Percentiles rank a stretch among this genome's conserved stretches.
Evolutionary conservation across 1,140 invertebrate genomes (phyloP).

Genomic region (Pseudomyrmex gracilis): DNA sequence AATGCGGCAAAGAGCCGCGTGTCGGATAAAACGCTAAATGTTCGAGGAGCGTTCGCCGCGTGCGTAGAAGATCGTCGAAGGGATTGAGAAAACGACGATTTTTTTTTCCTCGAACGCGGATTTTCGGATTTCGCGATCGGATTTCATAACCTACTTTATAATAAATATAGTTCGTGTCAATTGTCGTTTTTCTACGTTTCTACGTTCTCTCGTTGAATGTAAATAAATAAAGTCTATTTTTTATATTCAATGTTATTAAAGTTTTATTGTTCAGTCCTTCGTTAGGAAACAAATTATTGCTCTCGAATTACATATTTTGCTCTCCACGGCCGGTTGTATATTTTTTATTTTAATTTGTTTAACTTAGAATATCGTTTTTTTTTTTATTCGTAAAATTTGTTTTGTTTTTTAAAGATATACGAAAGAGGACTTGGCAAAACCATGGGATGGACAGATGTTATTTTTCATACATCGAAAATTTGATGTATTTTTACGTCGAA

Average conservation of each 20-base stretch:
- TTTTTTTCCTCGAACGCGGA: not conserved
- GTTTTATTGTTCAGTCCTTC: too few relatives aligned
- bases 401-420: too few relatives aligned
- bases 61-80: not conserved
- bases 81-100: not conserved
- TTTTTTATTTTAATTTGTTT: too few relatives aligned
- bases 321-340: too few relatives aligned
- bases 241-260: not conserved
- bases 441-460: too few relatives aligned
- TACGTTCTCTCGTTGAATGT: not conserved
- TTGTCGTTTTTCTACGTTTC: not conserved
- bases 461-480: too few relatives aligned
- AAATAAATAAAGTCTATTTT: not conserved
- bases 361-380: too few relatives aligned
- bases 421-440: too few relatives aligned
- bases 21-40: constrained; percentile 46
- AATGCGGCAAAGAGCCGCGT: constrained; percentile 32
- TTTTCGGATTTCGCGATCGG: not conserved
- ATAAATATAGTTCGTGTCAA: not conserved
- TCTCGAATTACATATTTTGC: not conserved
- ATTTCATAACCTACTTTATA: not conserved
- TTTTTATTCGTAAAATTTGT: too few relatives aligned
- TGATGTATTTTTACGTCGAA: too few relatives aligned
- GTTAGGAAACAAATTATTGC: too few relatives aligned
- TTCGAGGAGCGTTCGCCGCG: constrained; percentile 1